Evolutionary conservation across 1,140 invertebrate genomes (phyloP).

Genomic region (Drosophila arizonae): DNA sequence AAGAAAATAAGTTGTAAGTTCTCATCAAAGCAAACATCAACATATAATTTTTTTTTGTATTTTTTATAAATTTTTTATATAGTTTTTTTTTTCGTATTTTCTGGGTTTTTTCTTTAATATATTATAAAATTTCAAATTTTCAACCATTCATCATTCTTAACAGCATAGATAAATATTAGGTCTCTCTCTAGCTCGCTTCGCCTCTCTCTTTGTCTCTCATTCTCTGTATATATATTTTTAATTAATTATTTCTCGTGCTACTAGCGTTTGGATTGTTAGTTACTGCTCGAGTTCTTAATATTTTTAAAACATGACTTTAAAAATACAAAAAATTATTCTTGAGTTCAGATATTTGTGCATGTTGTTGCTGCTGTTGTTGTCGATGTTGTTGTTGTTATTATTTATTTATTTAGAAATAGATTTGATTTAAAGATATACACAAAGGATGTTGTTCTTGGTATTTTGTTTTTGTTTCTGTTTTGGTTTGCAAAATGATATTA

Average conservation of each 20-base stretch:
- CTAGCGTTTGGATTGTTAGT: conserved; percentile 10
- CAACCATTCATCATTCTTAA: conserved; percentile 60
- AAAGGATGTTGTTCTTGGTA: conserved; percentile 78
- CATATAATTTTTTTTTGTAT: conserved; percentile 67
- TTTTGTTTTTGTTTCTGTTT: conserved; percentile 36
- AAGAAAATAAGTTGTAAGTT: conserved; percentile 57
- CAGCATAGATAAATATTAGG: conserved; percentile 50
- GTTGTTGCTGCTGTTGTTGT: conserved; percentile 40
- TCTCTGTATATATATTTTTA: conserved; percentile 15
- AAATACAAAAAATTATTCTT: conserved; percentile 70
- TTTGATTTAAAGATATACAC: conserved; percentile 73
- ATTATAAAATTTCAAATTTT: conserved; percentile 67
- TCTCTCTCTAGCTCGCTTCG: conserved; percentile 27
- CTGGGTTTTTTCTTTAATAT: conserved; percentile 52
- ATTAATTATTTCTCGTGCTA: conserved; percentile 18
- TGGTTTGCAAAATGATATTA: conserved; percentile 57
- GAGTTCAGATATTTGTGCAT: conserved; percentile 7
- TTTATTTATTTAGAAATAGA: conserved; percentile 81
- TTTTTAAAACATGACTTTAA: conserved; percentile 74
- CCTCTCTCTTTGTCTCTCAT: conserved; percentile 37
- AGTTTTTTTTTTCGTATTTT: conserved; percentile 61
- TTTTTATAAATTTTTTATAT: conserved; percentile 71
- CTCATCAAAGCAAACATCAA: conserved; percentile 73
- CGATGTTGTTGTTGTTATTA: conserved; percentile 76
- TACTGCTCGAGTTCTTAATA: conserved; percentile 57